phyloP scores from a whole-genome alignment of 1,140 invertebrate genomes.

The Drosophila teissieri region DNA sequence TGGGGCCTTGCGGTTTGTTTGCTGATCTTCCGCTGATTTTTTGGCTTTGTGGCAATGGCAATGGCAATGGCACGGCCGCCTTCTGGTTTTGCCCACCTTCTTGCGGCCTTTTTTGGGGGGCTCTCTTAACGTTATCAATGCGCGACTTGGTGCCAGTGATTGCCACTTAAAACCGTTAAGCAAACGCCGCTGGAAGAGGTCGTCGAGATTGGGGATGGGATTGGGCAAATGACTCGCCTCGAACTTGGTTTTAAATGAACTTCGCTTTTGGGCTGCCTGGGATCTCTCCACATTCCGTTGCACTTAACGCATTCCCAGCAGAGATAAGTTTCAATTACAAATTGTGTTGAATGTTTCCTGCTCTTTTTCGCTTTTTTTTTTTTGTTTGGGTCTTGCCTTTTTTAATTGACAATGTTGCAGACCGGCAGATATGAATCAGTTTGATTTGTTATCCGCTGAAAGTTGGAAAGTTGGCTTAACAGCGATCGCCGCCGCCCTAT shows the following conservation, averaged over 20 bases:
- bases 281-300: conserved; percentile 57
- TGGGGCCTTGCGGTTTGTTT: conserved; percentile 51
- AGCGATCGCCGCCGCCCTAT: conserved; percentile 20
- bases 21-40: conserved; percentile 77
- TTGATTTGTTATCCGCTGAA: conserved; percentile 48
- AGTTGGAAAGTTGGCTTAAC: conserved; percentile 11
- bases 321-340: conserved; percentile 81
- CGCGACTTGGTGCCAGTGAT: conserved; percentile 72
- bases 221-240: conserved; percentile 52
- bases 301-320: conserved; percentile 74
- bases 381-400: conserved; percentile 11
- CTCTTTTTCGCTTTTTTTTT: background rate
- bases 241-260: conserved; percentile 65
- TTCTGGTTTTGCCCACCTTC: conserved; percentile 55
- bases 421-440: conserved; percentile 60
- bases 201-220: conserved; percentile 19
- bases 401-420: conserved; percentile 72
- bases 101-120: conserved; percentile 36
- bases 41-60: conserved; percentile 46
- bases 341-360: conserved; percentile 68
- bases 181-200: conserved; percentile 61
- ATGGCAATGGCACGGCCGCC: conserved; percentile 41
- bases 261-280: conserved; percentile 32
- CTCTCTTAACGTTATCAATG: conserved; percentile 70
- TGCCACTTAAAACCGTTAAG: conserved; percentile 81